Evolutionary conservation across 2,113 vertebrate species (phyloP), one percentile per base, ranked within the genome.

Genomic region (Climacteris rufus): DNA sequence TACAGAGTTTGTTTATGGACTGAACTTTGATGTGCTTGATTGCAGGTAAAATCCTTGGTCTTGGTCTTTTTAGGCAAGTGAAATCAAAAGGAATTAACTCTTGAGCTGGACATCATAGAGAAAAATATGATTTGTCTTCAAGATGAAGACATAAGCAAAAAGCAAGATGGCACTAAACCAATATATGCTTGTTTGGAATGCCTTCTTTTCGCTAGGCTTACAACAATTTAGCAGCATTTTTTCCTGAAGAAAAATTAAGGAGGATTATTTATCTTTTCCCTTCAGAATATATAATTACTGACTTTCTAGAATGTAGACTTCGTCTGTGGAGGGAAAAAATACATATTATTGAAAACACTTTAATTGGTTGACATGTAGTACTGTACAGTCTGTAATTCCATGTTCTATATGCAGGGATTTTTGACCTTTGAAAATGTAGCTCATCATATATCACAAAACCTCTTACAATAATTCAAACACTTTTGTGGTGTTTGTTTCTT

Each of bases 401-500:
- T 19, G 20, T 75, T 56, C 56, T 56, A 7, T 77, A 59, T 49
- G 23, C 35, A 37, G 77, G 91, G 52, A 9, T 77, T 96, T 83
- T 61, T 94, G 39, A 93, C 59, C 63, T 52, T 83, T 61, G 49
- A 69, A 94, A 95, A 88, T 15, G 31, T 72, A 35, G 25, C 28
- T 85, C 81, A 66, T 42, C 78, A 31, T 21, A 64, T 60, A 44
- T 40, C 23, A 40, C 4, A 84, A 74, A 88, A 7, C 7, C 60
- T 75, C n/a, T 70, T 72, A 30, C 18, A 87, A 59, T 83, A 80
- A 93, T 84, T 75, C 66, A 91, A 70, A 49, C 28, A 65, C 90
- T 86, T 94, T 92, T 88, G 13, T 52, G 54, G 31, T 8, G 0
- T 96, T 76, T 69, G 19, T 89, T 96, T 94, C 61, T 81, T 83